Base-by-base conservation (phyloP, 2,888 invertebrate species). In the Crossocerus cetratus region DNA sequence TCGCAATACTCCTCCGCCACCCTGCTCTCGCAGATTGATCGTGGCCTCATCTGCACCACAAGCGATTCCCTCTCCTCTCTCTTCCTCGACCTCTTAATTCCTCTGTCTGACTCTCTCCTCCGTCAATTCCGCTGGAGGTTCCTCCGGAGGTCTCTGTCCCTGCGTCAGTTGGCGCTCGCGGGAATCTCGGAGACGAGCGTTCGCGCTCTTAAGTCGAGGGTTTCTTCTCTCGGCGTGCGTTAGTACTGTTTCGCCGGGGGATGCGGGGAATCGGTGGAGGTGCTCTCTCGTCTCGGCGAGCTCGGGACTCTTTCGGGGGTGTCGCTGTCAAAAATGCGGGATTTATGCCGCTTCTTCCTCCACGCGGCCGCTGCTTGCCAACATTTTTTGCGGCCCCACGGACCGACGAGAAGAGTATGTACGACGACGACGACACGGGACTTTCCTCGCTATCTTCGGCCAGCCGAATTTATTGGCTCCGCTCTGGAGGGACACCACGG, bases 1-100 rank as follows among this genome's bases (percentile, higher is more conserved):
- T 85, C 84, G 83, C 85, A 84, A 83, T 86, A 86, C 86, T 85
- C 86, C 88, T 85, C 87, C 88, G 84, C 86, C 87, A 86, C 85
- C 84, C 84, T 86, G 32, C 32, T 32, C 77, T 86, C 85, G 81
- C 83, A 83, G 81, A 85, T 86, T 79, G 86, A 86, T 87, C 88
- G 86, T 84, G 84, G 87, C 85, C 86, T 88, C 88, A 88, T 88
- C 86, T 87, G 88, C 86, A 72, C 74, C 73, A 59, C 65, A 65
- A 44, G 60, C 32, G 11, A 32, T 32, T 32, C 32, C 8, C 57
- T 67, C 72, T 70, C 72, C 65, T 42, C 63, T 68, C 59, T 55
- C 65, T 5, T 8, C 2, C 65, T 58, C 62, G n/a, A 32, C 44
- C 5, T 55, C 58, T 49, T 14, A 23, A 42, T 49, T 43, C n/a